phyloP scores from a whole-genome alignment of 1,140 invertebrate genomes.

The Bilobella aurantiaca region DNA sequence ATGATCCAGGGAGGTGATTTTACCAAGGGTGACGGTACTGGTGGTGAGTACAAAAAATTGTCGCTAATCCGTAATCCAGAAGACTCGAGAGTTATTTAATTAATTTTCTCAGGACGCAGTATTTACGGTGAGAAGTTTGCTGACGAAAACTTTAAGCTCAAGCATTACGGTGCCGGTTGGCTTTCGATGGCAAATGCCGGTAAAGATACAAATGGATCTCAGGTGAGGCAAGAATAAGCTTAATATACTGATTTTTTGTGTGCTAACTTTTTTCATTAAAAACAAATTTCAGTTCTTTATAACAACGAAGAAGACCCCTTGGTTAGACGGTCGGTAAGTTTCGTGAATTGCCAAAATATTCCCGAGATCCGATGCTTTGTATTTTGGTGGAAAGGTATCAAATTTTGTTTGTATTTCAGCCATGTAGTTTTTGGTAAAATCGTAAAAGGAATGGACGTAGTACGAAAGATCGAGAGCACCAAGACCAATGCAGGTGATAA shows the following conservation, averaged over 20 bases:
- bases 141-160: slow-evolving; percentile 96
- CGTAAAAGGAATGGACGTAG: slow-evolving; percentile 74
- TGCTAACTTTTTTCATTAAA: no score
- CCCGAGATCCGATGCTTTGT: neutral
- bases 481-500: slow-evolving; percentile 63
- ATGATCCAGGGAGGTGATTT: slow-evolving; percentile 93
- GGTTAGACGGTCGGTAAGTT: slow-evolving; percentile 66
- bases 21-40: slow-evolving; percentile 83
- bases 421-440: slow-evolving; percentile 98
- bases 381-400: no score
- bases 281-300: slow-evolving; percentile 99
- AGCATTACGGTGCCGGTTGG: slow-evolving; percentile 93
- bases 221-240: no score
- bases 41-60: slow-evolving; percentile 48
- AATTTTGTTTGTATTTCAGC: slow-evolving; percentile 15
- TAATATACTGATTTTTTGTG: no score
- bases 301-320: slow-evolving; percentile 77
- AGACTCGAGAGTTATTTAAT: neutral
- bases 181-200: slow-evolving; percentile 76
- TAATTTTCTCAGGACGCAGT: slow-evolving; percentile 55
- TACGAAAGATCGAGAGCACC: slow-evolving; percentile 70
- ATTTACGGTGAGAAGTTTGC: slow-evolving; percentile 88
- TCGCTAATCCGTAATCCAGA: neutral
- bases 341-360: neutral
- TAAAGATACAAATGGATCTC: no score